Evolutionary conservation across 2,888 invertebrate species (phyloP), one percentile per base, ranked within the genome.

Genomic region (Mantis religiosa): DNA sequence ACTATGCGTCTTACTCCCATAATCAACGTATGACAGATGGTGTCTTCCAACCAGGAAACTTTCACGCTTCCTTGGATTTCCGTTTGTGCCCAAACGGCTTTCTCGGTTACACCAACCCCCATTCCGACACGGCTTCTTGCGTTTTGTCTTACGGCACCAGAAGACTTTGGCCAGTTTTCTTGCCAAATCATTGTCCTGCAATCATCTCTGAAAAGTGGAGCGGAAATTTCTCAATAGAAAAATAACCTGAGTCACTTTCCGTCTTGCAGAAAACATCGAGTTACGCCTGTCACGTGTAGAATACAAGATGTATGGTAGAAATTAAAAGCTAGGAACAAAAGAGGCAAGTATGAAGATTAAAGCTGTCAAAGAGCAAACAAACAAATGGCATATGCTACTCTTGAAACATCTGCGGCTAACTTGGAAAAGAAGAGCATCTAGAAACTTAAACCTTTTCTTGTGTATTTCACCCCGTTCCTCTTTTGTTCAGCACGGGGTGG

Each of bases 1-100:
- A 85, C 88, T 88, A 88, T 88, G 88, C 85, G 84, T 88, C 88
- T 88, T 88, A 71, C 25, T 71, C 20, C 54, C 54, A 71, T 71
- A 15, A 71, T 25, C 54, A 71, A 25, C 54, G 41, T 85, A 81
- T 86, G 86, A 86, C 54, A 71, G 15, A 71, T 71, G 54, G 54
- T 71, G 54, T 71, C 54, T 71, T 71, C 54, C 20, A 71, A 6
- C 54, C 54, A 71, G 54, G 20, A 81, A 81, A 86, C 86, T 86
- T 86, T 86, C 86, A 86, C 86, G 86, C 81, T 86, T 86, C 81
- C 30, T 28, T 86, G 86, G 47, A 81, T 86, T 86, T 81, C 86
- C 86, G 86, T 86, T 86, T 86, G 86, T 28, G 54, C 54, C 86
- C 86, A 86, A 86, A 86, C 86, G 81, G 81, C 81, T 81, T 81